A percentile compares a stretch with the other conserved stretches of the same genome.
phyloP scores from a whole-genome alignment of 2,797 vertebrate species.

The Sebastes melanostomus region DNA sequence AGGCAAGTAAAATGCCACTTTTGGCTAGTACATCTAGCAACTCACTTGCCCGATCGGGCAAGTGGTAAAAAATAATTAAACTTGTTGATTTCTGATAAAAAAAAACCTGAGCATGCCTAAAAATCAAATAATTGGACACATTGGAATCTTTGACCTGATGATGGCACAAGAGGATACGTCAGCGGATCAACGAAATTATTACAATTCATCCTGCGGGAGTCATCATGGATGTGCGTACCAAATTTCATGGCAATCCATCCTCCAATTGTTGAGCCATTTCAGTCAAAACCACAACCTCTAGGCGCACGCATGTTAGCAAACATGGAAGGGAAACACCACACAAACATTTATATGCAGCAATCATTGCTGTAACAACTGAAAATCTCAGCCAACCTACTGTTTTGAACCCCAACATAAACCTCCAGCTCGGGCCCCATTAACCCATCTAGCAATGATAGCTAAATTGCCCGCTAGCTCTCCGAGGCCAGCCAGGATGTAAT shows the following conservation, averaged over 20 bases:
- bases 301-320: not conserved
- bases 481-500: slow-evolving; percentile 73
- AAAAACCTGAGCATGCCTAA: not conserved
- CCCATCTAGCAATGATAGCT: slow-evolving; percentile 69
- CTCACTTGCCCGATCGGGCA: too few species aligned
- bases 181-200: not conserved
- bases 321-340: slow-evolving; percentile 1
- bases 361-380: slow-evolving; percentile 48
- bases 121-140: not conserved
- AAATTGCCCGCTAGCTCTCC: slow-evolving; percentile 63
- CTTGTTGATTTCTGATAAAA: too few species aligned
- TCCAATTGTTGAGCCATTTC: not conserved
- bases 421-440: slow-evolving; percentile 60
- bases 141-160: not conserved
- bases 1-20: too few species aligned
- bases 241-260: not conserved
- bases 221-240: not conserved
- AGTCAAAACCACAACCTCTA: not conserved
- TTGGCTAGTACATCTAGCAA: too few species aligned
- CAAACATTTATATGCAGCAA: slow-evolving; percentile 26
- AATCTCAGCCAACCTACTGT: slow-evolving; percentile 58
- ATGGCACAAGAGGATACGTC: not conserved
- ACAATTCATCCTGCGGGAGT: not conserved
- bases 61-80: too few species aligned
- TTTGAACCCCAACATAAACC: slow-evolving; percentile 58